A percentile compares a stretch with the other conserved stretches of the same genome.
phyloP scores from a whole-genome alignment of 2,797 vertebrate genomes.

The Mastacembelus armatus region DNA sequence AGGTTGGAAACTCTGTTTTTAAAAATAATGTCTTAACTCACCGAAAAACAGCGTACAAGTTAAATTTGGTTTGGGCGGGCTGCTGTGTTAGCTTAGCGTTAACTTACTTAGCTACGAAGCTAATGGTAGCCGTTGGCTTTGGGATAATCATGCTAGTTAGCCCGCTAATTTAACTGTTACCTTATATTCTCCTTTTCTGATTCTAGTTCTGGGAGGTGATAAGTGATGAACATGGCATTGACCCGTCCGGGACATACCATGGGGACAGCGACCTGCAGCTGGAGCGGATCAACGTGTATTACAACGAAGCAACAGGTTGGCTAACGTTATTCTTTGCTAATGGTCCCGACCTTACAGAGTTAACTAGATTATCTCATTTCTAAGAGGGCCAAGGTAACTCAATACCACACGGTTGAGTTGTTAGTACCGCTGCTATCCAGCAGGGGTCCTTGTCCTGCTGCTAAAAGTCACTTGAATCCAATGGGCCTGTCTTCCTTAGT shows the following conservation, averaged over 20 bases:
- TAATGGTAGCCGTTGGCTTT: background rate
- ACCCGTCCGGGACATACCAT: constrained; percentile 72
- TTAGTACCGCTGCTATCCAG: constrained; percentile 12
- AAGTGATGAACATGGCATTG: constrained; percentile 77
- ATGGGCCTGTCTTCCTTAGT: constrained; percentile 11
- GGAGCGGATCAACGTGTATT: constrained; percentile 78
- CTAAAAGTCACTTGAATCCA: background rate
- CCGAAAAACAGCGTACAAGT: background rate
- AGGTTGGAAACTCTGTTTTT: constrained; percentile 28
- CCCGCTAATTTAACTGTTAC: background rate
- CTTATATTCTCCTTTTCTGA: background rate
- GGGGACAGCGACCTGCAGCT: constrained; percentile 76
- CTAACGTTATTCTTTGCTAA: background rate
- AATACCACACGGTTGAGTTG: background rate
- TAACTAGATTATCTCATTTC: constrained; percentile 14
- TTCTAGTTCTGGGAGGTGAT: constrained; percentile 73
- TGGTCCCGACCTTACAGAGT: background rate
- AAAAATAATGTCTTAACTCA: background rate
- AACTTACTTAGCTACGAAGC: constrained; percentile 25
- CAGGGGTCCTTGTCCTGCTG: background rate
- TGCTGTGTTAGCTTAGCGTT: constrained; percentile 29
- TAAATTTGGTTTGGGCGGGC: constrained; percentile 39
- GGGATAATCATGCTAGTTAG: background rate
- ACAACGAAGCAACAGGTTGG: constrained; percentile 78
- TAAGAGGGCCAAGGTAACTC: constrained; percentile 21